A percentile compares a stretch with the other conserved stretches of the same genome.
These are phyloP conservation scores for Oriolus oriolus DNA, from an alignment of 2,113 vertebrate species.

Conservation along the genomic window DNA sequence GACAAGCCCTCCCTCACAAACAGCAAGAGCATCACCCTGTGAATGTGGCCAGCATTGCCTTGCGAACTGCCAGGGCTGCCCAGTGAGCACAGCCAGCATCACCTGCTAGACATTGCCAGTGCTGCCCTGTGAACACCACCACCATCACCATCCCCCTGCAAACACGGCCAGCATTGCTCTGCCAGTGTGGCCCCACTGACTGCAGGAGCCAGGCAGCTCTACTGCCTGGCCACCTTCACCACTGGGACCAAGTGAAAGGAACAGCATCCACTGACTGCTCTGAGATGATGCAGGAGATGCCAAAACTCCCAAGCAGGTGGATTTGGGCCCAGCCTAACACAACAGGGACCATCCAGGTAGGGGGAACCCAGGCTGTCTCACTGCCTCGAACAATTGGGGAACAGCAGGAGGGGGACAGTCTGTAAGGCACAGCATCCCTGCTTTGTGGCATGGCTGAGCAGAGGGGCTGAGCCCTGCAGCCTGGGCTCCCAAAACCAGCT, in stretches of 20 bases:
- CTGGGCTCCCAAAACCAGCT: neutral
- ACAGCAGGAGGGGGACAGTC: neutral
- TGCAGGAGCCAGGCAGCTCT: neutral
- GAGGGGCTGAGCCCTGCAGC: neutral
- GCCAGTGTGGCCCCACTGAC: neutral
- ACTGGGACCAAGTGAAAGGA: neutral
- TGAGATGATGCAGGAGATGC: neutral
- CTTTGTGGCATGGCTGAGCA: rapidly evolving
- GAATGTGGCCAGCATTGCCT: neutral
- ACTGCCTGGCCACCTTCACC: neutral
- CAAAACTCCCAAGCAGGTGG: neutral
- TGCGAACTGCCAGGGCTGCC: neutral
- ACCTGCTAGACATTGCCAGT: neutral
- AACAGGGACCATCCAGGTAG: neutral
- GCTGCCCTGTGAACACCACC: neutral
- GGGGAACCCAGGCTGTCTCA: neutral
- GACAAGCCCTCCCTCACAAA: neutral
- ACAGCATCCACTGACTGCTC: neutral
- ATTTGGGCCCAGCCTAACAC: neutral
- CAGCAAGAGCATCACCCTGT: neutral
- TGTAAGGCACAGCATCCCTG: neutral
- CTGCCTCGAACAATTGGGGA: neutral
- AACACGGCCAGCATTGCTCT: neutral
- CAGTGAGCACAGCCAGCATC: neutral
- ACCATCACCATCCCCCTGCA: neutral